Percentiles rank a stretch among this genome's conserved stretches.
These are phyloP conservation scores for Neosilurus hyrtlii DNA, from an alignment of 2,797 vertebrate species.

Conservation along the genomic window DNA sequence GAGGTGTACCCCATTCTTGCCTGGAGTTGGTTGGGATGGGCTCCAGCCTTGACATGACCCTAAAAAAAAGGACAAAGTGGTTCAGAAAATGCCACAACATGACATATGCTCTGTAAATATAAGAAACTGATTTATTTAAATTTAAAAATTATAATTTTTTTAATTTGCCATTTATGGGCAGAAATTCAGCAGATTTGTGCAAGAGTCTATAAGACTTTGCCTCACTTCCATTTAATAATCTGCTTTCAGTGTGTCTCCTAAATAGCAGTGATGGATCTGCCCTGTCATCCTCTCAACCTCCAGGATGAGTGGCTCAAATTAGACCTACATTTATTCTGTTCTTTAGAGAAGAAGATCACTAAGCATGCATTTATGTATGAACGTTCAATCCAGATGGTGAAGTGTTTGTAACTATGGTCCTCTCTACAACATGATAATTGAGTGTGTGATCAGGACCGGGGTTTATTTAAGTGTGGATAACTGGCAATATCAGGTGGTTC, in stretches of 20 bases:
- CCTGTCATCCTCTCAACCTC: constrained; percentile 20
- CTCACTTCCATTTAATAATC: constrained; percentile 1
- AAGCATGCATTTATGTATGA: constrained; percentile 18
- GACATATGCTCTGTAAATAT: background rate
- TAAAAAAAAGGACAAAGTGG: no score
- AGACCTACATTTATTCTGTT: constrained; percentile 37
- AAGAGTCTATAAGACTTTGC: background rate
- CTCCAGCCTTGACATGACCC: no score
- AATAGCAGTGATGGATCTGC: constrained; percentile 39
- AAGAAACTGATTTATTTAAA: background rate
- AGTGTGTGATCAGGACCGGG: background rate
- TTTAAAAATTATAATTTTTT: no score
- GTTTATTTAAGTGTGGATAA: background rate
- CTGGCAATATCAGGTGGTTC: constrained; percentile 2
- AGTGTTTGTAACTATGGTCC: constrained; percentile 12
- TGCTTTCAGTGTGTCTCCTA: constrained; percentile 9
- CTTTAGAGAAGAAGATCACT: constrained; percentile 6
- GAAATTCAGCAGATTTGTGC: background rate
- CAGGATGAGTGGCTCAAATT: constrained; percentile 41
- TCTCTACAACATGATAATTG: constrained; percentile 4
- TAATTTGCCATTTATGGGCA: no score
- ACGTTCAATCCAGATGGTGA: background rate
- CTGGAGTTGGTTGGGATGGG: no score
- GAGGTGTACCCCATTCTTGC: no score
- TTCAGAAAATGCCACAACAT: no score